Evolutionary conservation across 2,797 vertebrate species (phyloP), one percentile per base, ranked within the genome.

Genomic region (Coregonus sp.): DNA sequence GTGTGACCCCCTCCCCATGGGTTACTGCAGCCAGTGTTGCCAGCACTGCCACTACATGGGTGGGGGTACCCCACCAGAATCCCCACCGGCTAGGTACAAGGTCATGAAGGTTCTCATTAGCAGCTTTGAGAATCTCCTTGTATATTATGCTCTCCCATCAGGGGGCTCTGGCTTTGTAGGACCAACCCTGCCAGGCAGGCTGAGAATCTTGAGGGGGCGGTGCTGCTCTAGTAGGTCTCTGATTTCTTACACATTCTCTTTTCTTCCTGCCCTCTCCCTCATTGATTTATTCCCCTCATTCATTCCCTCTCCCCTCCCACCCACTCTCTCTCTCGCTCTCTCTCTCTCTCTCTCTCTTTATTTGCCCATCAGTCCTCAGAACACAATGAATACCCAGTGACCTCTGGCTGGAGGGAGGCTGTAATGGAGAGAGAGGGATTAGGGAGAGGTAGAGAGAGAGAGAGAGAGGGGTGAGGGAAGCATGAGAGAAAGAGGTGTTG

Each of bases 341-440:
- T 25, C 25, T 61, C 40, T 86, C 85, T 37, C 75, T 75, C 1
- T 47, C 7, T 69, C 29, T 12, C 81, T 74, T 71, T 78, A 72
- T 78, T 84, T 87, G 86, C 70, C 80, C 76, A 87, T 91, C 86
- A 89, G 86, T 87, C 80, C 71, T 87, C 70, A 6, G 81, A 37
- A 75, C 61, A 77, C 81, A 86, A 89, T 92, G 88, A 31, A 88
- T 91, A 86, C 77, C 52, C 31, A 35, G 54, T 47, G 77, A 81
- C 78, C 75, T 75, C 70, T 75, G 66, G 87, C 84, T 84, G 77
- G 82, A 47, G 40, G 40, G 80, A 83, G 70, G 15, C 81, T 75
- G 68, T 82, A 82, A 82, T 86, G 81, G 78, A 76, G n/a, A 73
- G 84, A 81, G 81, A 79, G 80, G 65, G 84, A 89, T 84, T 33